Conservation (phyloP, 64 coral and sea anemone species). For the Montipora efflorescens region DNA sequence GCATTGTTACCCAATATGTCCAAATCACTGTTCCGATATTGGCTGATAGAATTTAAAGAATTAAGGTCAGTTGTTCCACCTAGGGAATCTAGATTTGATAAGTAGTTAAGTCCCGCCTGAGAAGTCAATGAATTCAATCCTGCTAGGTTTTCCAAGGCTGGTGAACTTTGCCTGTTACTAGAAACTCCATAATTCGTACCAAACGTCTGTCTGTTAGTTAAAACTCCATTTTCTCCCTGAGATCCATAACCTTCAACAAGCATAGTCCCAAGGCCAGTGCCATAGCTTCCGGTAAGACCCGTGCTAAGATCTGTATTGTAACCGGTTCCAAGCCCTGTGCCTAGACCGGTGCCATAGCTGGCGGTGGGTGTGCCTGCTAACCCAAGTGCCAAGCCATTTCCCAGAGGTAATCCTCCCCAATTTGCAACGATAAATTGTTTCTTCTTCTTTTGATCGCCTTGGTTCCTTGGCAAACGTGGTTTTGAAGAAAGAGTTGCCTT, state of each 20-base stretch:
- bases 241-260: neutral
- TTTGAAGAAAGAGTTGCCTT: slow-evolving; percentile 19
- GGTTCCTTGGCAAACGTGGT: slow-evolving; percentile 22
- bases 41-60: slow-evolving; percentile 9
- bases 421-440: slow-evolving; percentile 81
- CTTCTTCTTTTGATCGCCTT: slow-evolving; percentile 51
- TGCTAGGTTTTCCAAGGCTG: slow-evolving; percentile 1
- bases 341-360: neutral
- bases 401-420: slow-evolving; percentile 38
- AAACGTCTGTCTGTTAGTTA: slow-evolving; percentile 67
- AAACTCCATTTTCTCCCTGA: slow-evolving; percentile 32
- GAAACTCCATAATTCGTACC: slow-evolving; percentile 41
- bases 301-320: slow-evolving; percentile 2
- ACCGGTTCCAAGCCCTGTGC: slow-evolving; percentile 10
- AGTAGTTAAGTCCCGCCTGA: slow-evolving; percentile 21
- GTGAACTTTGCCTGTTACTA: slow-evolving; percentile 39
- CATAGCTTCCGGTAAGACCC: neutral
- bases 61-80: slow-evolving; percentile 3
- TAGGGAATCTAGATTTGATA: slow-evolving; percentile 7
- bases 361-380: slow-evolving; percentile 16
- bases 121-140: slow-evolving; percentile 32
- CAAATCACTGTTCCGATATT: slow-evolving; percentile 38
- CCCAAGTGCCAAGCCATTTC: slow-evolving; percentile 12
- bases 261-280: slow-evolving; percentile 27
- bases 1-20: slow-evolving; percentile 19